These are phyloP conservation scores for Halictus ligatus DNA, from an alignment of 2,888 invertebrate genomes.

Conservation along the genomic window DNA sequence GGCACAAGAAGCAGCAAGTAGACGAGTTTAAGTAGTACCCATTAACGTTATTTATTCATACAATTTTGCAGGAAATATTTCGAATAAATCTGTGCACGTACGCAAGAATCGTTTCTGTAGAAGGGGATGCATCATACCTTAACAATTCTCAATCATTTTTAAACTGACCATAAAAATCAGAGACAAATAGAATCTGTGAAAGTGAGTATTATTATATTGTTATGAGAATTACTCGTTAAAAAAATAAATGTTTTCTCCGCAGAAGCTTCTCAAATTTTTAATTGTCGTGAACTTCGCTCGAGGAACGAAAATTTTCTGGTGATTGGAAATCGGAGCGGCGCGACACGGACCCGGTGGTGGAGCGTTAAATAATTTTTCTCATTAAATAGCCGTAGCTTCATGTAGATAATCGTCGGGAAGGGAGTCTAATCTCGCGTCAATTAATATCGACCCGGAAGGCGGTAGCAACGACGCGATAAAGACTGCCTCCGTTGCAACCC, in stretches of 20 bases:
- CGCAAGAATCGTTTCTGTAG: background rate
- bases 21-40: background rate
- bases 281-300: background rate
- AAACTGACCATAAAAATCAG: background rate
- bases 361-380: constrained; percentile 40
- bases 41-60: constrained; percentile 3
- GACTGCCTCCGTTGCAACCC: constrained; percentile 27
- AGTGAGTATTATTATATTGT: background rate
- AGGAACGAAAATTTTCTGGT: background rate
- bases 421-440: constrained; percentile 54
- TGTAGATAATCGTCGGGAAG: constrained; percentile 43
- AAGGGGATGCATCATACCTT: background rate
- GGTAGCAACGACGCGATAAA: constrained; percentile 46
- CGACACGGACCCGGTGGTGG: background rate
- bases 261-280: background rate
- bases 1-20: constrained; percentile 1
- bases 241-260: background rate
- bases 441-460: constrained; percentile 54
- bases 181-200: background rate
- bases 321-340: background rate
- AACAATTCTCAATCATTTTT: background rate
- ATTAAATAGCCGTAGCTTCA: constrained; percentile 37
- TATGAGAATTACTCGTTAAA: background rate
- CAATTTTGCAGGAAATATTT: background rate
- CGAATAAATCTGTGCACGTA: background rate